Evolutionary conservation across 1,140 invertebrate genomes (phyloP).

Genomic region (Portunus trituberculatus): DNA sequence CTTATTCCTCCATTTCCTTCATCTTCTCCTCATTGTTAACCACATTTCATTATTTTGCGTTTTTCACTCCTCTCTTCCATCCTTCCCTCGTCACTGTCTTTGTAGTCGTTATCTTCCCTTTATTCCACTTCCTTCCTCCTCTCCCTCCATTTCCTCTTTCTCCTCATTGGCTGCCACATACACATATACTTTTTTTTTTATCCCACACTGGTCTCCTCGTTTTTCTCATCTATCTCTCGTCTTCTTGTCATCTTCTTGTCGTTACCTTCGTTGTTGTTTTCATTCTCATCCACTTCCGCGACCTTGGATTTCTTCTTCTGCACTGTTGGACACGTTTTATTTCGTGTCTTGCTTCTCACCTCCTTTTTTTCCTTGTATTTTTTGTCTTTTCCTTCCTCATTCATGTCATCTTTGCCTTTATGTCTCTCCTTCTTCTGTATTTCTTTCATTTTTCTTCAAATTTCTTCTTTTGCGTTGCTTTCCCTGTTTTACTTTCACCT

Average conservation of each 20-base stretch:
- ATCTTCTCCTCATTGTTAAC: too few species aligned
- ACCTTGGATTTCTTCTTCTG: background rate
- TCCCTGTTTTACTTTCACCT: background rate
- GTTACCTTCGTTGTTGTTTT: background rate
- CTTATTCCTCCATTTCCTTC: too few species aligned
- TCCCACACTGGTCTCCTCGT: too few species aligned
- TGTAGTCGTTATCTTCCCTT: too few species aligned
- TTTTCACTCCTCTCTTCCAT: too few species aligned
- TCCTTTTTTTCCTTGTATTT: background rate
- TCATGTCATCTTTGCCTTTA: background rate
- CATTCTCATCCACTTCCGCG: background rate
- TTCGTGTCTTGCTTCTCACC: background rate
- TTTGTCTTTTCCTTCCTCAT: background rate
- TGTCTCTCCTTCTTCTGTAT: background rate
- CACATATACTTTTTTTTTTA: too few species aligned
- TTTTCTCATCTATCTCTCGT: too few species aligned
- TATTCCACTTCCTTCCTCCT: too few species aligned
- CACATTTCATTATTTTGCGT: too few species aligned
- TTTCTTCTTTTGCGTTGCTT: background rate
- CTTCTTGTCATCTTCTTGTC: background rate
- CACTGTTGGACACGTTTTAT: background rate
- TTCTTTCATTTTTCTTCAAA: background rate
- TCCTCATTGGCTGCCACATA: too few species aligned
- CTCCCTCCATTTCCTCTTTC: too few species aligned
- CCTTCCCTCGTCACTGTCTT: too few species aligned